A percentile compares a stretch with the other conserved stretches of the same genome.
These are phyloP conservation scores for Thymelicus lineola DNA, from an alignment of 2,888 invertebrate species.

Conservation along the genomic window DNA sequence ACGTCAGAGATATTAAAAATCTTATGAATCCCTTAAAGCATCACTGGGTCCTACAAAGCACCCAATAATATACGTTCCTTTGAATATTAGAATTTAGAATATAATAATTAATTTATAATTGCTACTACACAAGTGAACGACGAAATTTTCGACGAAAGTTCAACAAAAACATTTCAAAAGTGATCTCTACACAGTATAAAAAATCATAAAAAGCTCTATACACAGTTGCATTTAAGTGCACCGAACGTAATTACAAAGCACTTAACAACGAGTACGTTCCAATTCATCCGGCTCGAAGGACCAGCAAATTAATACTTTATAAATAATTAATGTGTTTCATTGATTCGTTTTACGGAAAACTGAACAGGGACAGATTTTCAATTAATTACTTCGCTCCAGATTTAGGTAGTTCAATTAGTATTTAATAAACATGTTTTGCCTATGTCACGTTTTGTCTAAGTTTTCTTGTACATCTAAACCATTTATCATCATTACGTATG, in stretches of 20 bases:
- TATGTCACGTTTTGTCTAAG: background rate
- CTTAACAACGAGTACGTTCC: conserved; percentile 22
- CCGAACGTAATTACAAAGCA: conserved; percentile 28
- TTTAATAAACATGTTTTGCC: background rate
- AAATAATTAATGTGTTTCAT: conserved; percentile 24
- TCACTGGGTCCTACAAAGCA: too few relatives aligned
- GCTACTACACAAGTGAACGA: too few relatives aligned
- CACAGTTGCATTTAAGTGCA: conserved; percentile 28
- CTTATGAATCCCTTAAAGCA: too few relatives aligned
- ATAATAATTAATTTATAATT: too few relatives aligned
- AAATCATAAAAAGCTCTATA: conserved; percentile 23
- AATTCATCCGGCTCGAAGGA: conserved; percentile 35
- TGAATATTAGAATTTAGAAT: too few relatives aligned
- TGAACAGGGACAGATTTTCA: background rate
- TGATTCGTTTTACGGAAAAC: conserved; percentile 3
- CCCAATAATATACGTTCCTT: too few relatives aligned
- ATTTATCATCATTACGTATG: background rate
- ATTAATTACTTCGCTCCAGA: background rate
- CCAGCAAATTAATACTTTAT: conserved; percentile 32
- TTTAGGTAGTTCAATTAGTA: background rate
- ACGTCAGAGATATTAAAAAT: too few relatives aligned
- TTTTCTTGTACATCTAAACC: background rate
- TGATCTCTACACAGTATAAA: conserved; percentile 5
- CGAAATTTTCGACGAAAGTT: background rate
- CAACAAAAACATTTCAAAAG: conserved; percentile 6